Percentiles rank a stretch among this genome's conserved stretches.
These are phyloP conservation scores for Apistogramma diplotaenia DNA, from an alignment of 2,113 vertebrate species.

Conservation along the genomic window DNA sequence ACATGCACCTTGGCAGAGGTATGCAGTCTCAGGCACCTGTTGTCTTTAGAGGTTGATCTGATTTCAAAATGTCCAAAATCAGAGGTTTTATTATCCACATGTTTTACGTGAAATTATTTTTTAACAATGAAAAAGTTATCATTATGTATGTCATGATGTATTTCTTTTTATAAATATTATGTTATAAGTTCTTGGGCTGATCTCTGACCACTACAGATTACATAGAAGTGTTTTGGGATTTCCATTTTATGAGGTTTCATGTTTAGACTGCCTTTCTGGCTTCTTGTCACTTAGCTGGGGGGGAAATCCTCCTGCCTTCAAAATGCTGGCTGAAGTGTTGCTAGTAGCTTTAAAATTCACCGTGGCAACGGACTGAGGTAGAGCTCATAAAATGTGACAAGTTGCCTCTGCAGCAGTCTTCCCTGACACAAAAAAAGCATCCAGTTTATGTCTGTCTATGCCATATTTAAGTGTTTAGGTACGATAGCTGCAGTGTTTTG, in stretches of 20 bases:
- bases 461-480: neutral
- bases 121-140: neutral
- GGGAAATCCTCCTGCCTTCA: neutral
- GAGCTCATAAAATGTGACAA: neutral
- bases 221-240: neutral
- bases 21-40: neutral
- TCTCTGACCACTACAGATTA: neutral
- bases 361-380: neutral
- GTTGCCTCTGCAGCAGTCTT: neutral
- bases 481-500: neutral
- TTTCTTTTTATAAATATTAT: neutral
- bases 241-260: neutral
- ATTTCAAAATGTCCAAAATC: neutral
- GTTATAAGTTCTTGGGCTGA: neutral
- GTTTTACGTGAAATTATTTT: neutral
- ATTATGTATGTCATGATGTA: accelerated
- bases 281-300: neutral
- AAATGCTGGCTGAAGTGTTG: neutral
- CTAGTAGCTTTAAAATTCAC: neutral
- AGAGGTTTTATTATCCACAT: neutral
- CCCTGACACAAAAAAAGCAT: neutral
- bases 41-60: neutral
- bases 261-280: no score
- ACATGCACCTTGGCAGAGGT: neutral
- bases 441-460: neutral